These are phyloP conservation scores for Thunnus albacares DNA, from an alignment of 2,797 vertebrate species.

Conservation along the genomic window DNA sequence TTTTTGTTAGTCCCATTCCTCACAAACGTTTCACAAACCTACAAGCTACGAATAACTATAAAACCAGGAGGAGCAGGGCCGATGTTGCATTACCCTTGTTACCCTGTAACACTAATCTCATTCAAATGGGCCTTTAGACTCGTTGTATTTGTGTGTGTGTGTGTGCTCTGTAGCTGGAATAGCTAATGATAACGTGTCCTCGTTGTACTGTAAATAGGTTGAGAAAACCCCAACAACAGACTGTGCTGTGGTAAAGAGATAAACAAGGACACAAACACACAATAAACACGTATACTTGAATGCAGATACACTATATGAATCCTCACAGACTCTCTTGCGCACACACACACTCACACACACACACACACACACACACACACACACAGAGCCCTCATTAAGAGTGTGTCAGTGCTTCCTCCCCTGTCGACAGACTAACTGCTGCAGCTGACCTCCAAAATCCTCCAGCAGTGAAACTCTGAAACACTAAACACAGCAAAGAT, in stretches of 20 bases:
- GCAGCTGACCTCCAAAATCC: conserved; percentile 54
- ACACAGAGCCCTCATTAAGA: conserved; percentile 37
- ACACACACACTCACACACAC: conserved; percentile 9
- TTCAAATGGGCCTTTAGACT: conserved; percentile 32
- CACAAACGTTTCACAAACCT: background rate
- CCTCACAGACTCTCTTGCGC: background rate
- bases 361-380: conserved; percentile 15
- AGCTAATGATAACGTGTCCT: conserved; percentile 64
- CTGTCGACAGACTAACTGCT: conserved; percentile 33
- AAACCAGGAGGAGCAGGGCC: background rate
- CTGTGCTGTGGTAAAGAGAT: conserved; percentile 50
- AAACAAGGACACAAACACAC: conserved; percentile 47
- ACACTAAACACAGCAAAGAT: conserved; percentile 6
- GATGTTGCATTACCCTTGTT: conserved; percentile 14
- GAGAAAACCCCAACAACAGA: conserved; percentile 59
- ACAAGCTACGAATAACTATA: background rate
- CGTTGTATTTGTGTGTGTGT: conserved; percentile 6
- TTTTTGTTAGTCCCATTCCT: background rate
- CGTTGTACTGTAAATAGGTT: conserved; percentile 54
- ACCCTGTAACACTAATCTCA: conserved; percentile 37
- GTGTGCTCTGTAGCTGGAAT: conserved; percentile 27
- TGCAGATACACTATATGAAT: background rate
- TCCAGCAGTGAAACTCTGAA: conserved; percentile 23
- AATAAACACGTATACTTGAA: background rate
- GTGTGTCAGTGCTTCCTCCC: conserved; percentile 36